Conservation (phyloP, 2,113 vertebrate genomes). For the Zeus faber region DNA sequence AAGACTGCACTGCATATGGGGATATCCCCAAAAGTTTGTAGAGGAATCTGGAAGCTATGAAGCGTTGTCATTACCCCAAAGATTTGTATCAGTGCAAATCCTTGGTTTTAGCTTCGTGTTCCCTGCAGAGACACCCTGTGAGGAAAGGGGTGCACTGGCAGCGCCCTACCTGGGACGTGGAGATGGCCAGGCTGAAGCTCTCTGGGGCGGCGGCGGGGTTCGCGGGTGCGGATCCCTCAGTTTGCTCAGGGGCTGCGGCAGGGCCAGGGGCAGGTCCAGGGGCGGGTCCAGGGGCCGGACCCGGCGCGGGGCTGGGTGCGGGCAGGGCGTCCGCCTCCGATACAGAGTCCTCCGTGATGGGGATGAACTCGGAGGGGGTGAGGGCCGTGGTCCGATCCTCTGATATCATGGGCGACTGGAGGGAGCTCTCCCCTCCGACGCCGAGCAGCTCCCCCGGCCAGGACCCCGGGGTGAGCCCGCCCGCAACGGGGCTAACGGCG, state of each 20-base stretch:
- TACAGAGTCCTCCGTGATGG: constrained; percentile 88
- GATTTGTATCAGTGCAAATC: too few relatives aligned
- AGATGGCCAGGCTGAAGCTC: constrained; percentile 62
- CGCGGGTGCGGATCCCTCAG: constrained; percentile 23
- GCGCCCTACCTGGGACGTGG: constrained; percentile 77
- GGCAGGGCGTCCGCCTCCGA: constrained; percentile 85
- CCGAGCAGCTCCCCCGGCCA: constrained; percentile 76
- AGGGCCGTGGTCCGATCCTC: constrained; percentile 89
- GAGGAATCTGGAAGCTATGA: too few relatives aligned
- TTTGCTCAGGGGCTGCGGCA: background rate
- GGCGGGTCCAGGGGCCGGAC: constrained; percentile 15
- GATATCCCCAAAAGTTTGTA: too few relatives aligned
- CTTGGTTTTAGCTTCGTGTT: too few relatives aligned
- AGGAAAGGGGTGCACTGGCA: too few relatives aligned
- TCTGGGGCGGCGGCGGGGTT: constrained; percentile 58
- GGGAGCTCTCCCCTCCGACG: constrained; percentile 81
- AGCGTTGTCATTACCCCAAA: too few relatives aligned
- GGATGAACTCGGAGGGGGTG: constrained; percentile 91
- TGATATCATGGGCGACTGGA: constrained; percentile 87
- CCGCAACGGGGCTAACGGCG: constrained; percentile 37
- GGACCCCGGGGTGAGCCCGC: constrained; percentile 68
- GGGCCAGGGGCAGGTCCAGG: constrained; percentile 21
- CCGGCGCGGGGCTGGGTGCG: constrained; percentile 68
- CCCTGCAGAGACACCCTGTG: too few relatives aligned
- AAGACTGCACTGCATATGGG: too few relatives aligned